A percentile compares a stretch with the other conserved stretches of the same genome.
These are phyloP conservation scores for Conger conger DNA, from an alignment of 2,113 vertebrate genomes.

Conservation along the genomic window DNA sequence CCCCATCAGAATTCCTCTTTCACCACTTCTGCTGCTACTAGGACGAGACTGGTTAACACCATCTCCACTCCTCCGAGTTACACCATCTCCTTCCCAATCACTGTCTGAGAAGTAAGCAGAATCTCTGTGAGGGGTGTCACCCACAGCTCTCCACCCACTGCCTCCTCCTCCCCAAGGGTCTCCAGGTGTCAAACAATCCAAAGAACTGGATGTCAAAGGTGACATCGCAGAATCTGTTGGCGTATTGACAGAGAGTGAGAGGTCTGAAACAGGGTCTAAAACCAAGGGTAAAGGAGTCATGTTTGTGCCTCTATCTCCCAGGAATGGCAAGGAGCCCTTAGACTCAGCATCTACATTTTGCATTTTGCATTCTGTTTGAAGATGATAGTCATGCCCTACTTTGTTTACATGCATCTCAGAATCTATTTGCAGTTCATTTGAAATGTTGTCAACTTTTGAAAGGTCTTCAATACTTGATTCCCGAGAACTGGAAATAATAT, in stretches of 20 bases:
- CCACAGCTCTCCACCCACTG: constrained; percentile 72
- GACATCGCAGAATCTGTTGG: constrained; percentile 76
- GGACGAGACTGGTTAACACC: constrained; percentile 55
- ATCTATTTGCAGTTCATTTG: constrained; percentile 2
- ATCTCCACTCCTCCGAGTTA: constrained; percentile 60
- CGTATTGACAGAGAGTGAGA: constrained; percentile 60
- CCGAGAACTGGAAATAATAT: background rate
- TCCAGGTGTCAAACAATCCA: constrained; percentile 71
- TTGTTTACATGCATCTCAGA: background rate
- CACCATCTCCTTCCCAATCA: constrained; percentile 72
- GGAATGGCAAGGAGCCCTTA: constrained; percentile 19
- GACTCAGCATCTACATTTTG: constrained; percentile 16
- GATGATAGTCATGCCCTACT: background rate
- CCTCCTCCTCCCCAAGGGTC: constrained; percentile 70
- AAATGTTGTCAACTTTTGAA: background rate
- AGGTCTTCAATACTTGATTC: background rate
- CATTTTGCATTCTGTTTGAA: constrained; percentile 17
- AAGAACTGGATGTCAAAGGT: constrained; percentile 69
- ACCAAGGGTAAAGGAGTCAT: constrained; percentile 27
- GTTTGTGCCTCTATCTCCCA: constrained; percentile 27
- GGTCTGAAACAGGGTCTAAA: constrained; percentile 50
- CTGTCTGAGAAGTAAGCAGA: constrained; percentile 83
- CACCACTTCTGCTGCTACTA: constrained; percentile 54
- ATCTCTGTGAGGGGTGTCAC: constrained; percentile 75
- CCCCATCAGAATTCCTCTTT: constrained; percentile 64